Evolutionary conservation across 2,113 vertebrate genomes (phyloP).

Genomic region (Crotalus tigris): DNA sequence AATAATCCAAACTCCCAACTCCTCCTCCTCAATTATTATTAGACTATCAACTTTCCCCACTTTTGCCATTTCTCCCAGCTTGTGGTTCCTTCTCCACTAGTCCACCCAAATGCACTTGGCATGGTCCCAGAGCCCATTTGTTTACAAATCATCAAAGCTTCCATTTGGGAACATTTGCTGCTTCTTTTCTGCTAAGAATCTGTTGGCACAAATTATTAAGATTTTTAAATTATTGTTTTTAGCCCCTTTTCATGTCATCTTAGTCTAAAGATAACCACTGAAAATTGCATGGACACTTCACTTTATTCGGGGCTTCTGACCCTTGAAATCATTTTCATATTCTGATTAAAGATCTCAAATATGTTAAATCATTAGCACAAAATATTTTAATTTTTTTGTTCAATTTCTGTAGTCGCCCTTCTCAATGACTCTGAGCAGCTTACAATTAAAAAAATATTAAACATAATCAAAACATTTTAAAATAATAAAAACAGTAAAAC

Average conservation of each 20-base stretch:
- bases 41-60: neutral
- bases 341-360: neutral
- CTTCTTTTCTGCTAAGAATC: neutral
- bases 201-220: neutral
- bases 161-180: neutral
- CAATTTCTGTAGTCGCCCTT: neutral
- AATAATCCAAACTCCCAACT: neutral
- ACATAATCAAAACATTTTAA: neutral
- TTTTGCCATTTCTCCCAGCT: neutral
- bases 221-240: neutral
- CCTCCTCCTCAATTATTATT: neutral
- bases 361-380: neutral
- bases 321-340: neutral
- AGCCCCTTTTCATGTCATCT: neutral
- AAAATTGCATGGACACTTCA: neutral
- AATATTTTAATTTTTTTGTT: neutral
- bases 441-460: neutral
- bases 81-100: neutral
- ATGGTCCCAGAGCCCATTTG: neutral
- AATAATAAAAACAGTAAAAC: neutral
- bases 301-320: neutral
- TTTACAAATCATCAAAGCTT: neutral
- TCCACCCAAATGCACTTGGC: neutral
- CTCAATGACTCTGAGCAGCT: neutral
- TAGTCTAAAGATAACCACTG: neutral